A percentile compares a stretch with the other conserved stretches of the same genome.
phyloP scores from a whole-genome alignment of 2,888 invertebrate species.

The Drosophila siamana region DNA sequence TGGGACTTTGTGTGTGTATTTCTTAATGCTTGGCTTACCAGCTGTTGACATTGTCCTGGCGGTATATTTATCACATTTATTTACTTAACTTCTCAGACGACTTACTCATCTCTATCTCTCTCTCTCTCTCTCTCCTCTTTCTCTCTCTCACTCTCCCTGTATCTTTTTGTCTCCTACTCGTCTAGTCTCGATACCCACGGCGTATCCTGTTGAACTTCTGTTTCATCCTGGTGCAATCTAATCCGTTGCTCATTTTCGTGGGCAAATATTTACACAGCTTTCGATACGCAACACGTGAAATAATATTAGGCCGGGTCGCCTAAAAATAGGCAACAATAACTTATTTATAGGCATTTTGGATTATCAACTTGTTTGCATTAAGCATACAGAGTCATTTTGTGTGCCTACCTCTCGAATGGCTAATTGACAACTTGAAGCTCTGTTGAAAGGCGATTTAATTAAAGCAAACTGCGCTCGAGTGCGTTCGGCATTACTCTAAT shows the following conservation, averaged over 20 bases:
- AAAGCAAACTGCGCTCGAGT: constrained; percentile 71
- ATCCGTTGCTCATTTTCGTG: constrained; percentile 74
- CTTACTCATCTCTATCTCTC: constrained; percentile 6
- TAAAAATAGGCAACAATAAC: constrained; percentile 44
- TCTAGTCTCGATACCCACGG: not conserved
- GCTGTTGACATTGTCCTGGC: constrained; percentile 48
- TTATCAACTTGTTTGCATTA: constrained; percentile 41
- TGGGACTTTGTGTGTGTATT: constrained; percentile 12
- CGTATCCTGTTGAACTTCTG: constrained; percentile 4
- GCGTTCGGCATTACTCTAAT: constrained; percentile 61
- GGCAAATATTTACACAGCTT: constrained; percentile 55
- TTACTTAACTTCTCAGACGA: constrained; percentile 31
- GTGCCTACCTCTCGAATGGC: constrained; percentile 4
- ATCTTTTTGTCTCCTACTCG: no score
- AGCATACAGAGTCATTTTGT: not conserved
- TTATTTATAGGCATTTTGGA: constrained; percentile 59
- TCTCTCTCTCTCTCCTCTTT: no score
- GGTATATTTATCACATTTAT: constrained; percentile 60
- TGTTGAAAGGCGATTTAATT: constrained; percentile 71
- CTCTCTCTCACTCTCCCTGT: constrained; percentile 6
- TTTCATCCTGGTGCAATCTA: constrained; percentile 39
- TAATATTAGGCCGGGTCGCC: constrained; percentile 28
- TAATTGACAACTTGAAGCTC: constrained; percentile 70
- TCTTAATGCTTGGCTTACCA: constrained; percentile 30
- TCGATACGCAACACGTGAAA: constrained; percentile 52